These are phyloP conservation scores for Datnioides undecimradiatus DNA, from an alignment of 2,113 vertebrate genomes.

Conservation along the genomic window DNA sequence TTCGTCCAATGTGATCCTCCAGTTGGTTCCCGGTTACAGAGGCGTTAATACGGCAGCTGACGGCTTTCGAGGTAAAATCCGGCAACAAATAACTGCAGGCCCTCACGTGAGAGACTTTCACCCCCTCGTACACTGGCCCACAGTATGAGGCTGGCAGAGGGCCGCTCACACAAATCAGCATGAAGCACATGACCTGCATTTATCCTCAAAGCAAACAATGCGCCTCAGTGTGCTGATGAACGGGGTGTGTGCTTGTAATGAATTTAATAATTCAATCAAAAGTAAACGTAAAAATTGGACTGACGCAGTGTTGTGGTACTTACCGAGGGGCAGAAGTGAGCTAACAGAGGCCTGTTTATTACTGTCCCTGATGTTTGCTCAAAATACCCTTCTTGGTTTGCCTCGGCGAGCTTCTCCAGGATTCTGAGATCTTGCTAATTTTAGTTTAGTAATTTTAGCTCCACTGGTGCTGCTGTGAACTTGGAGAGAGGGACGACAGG, in stretches of 20 bases:
- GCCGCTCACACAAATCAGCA: conserved; percentile 57
- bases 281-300: conserved; percentile 18
- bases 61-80: conserved; percentile 58
- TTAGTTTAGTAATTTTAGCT: not conserved
- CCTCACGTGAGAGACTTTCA: conserved; percentile 54
- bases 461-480: not conserved
- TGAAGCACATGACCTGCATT: conserved; percentile 75
- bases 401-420: not conserved
- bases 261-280: conserved; percentile 50
- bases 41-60: conserved; percentile 51
- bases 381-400: conserved; percentile 6
- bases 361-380: not conserved
- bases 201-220: conserved; percentile 70
- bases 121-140: conserved; percentile 37
- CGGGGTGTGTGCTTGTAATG: conserved; percentile 26
- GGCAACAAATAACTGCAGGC: conserved; percentile 30
- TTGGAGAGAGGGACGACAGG: too few relatives aligned
- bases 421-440: not conserved
- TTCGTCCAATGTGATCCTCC: not conserved
- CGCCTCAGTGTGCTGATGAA: conserved; percentile 53
- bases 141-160: conserved; percentile 45
- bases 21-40: conserved; percentile 13
- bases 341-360: conserved; percentile 26
- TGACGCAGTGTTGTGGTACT: not conserved
- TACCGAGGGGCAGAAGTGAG: not conserved